Evolutionary conservation across 1,140 invertebrate species (phyloP), one percentile per base, ranked within the genome.

Genomic region (Sitobion miscanthi): DNA sequence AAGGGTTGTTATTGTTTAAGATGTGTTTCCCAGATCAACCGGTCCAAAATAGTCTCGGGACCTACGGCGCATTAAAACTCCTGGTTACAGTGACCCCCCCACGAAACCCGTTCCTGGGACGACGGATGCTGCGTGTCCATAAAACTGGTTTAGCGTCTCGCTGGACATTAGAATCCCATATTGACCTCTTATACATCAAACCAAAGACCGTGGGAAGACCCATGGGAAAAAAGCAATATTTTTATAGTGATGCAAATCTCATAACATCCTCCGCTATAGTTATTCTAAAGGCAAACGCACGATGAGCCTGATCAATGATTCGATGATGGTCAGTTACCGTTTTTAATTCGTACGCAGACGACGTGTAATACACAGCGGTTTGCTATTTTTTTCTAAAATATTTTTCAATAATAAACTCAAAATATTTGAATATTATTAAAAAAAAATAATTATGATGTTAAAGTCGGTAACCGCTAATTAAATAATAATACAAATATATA

Each of bases 121-220:
- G 49, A 30, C 20, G 91, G 91, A 93, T 93, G 91, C 91, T 93
- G 91, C 42, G 42, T 30, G 52, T 9, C 82, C 23, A 23, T 17
- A 30, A 23, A 93, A 93, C 91, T 42, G 91, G 91, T 93, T 92
- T 90, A 21, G 21, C 89, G 89, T 90, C 91, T 85, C 35, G 38
- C 35, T 23, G 91, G 91, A 85, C 91, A 52, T 45, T 38, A 77
- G 25, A 49, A 38, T 54, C 91, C 35, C 38, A 8, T 45, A 6
- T 85, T 93, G 91, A 93, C 91, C 91, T 93, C 82, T 93, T 35
- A n/a, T 11, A 30, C 9, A 82, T 54, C 42, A n/a, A 9, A 47
- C 69, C 7, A 38, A 57, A 91, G 77, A 42, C 82, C 91, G 91
- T 93, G 91, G 91, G 91, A 93, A 93, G 77, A 38, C 17, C 23